Conservation (phyloP, 2,797 vertebrate species). For the Chelon auratus region DNA sequence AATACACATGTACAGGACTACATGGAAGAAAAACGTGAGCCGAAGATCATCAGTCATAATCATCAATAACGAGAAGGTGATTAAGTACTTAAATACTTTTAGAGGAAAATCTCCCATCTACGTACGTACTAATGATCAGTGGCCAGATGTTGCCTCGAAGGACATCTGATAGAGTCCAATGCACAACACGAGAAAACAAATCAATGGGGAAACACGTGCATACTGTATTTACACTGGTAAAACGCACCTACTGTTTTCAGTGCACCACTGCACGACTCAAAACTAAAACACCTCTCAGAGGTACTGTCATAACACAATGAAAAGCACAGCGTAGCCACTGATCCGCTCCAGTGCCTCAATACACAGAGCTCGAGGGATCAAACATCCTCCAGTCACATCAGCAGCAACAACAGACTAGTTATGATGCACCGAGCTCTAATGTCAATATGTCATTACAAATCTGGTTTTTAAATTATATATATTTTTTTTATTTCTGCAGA, state of each 20-base stretch:
- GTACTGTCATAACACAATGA: constrained; percentile 40
- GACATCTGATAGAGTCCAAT: constrained; percentile 10
- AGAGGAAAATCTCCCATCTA: constrained; percentile 35
- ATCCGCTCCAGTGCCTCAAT: constrained; percentile 51
- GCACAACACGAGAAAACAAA: constrained; percentile 22
- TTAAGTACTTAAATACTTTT: constrained; percentile 27
- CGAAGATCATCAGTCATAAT: constrained; percentile 35
- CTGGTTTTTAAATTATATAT: constrained; percentile 7
- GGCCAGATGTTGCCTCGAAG: constrained; percentile 49
- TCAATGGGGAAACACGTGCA: not conserved
- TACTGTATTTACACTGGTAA: not conserved
- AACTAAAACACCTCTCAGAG: constrained; percentile 41
- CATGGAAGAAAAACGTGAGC: constrained; percentile 7
- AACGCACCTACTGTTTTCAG: constrained; percentile 5
- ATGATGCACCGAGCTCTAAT: constrained; percentile 30
- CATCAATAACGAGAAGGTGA: constrained; percentile 38
- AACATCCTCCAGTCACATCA: constrained; percentile 49
- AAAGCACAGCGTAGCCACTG: constrained; percentile 53
- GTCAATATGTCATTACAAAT: not conserved
- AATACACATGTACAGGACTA: not conserved
- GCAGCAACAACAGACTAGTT: constrained; percentile 46
- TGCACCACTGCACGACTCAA: constrained; percentile 11
- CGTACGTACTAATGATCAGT: constrained; percentile 17
- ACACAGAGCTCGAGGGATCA: constrained; percentile 47
- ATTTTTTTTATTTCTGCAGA: not conserved